Evolutionary conservation across 2,888 invertebrate genomes (phyloP).

Genomic region (Adela reaumurella): DNA sequence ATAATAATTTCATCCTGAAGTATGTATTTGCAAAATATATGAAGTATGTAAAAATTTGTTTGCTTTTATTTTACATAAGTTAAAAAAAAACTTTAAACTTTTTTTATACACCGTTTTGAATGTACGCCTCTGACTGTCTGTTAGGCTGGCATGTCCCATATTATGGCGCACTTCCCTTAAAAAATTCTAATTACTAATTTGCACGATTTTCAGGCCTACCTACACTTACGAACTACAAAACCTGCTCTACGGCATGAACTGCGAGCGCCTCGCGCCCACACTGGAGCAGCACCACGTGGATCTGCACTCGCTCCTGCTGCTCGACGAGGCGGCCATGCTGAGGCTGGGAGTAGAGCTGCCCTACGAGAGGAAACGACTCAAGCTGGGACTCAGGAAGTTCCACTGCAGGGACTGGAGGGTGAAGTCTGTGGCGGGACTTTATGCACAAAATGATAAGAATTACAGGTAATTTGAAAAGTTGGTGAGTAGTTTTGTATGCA

Average conservation of each 20-base stretch:
- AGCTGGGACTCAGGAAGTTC: constrained; percentile 52
- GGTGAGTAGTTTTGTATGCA: too few species aligned
- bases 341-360: constrained; percentile 57
- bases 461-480: constrained; percentile 42
- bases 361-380: constrained; percentile 55
- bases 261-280: constrained; percentile 41
- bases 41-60: too few species aligned
- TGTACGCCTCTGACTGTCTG: too few species aligned
- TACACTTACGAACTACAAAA: constrained; percentile 51
- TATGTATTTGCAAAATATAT: too few species aligned
- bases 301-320: constrained; percentile 52
- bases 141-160: too few species aligned
- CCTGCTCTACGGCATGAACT: constrained; percentile 59
- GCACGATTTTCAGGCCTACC: constrained; percentile 29
- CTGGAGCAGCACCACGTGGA: constrained; percentile 48
- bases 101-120: too few species aligned
- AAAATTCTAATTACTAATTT: too few species aligned
- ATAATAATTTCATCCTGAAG: too few species aligned
- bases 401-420: constrained; percentile 56
- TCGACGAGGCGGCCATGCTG: constrained; percentile 55
- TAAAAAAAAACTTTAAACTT: too few species aligned
- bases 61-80: too few species aligned
- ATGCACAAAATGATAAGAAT: constrained; percentile 30
- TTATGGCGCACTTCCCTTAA: too few species aligned
- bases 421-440: constrained; percentile 36